Evolutionary conservation across 2,888 invertebrate genomes (phyloP), one percentile per base, ranked within the genome.

Genomic region (Deilephila elpenor): DNA sequence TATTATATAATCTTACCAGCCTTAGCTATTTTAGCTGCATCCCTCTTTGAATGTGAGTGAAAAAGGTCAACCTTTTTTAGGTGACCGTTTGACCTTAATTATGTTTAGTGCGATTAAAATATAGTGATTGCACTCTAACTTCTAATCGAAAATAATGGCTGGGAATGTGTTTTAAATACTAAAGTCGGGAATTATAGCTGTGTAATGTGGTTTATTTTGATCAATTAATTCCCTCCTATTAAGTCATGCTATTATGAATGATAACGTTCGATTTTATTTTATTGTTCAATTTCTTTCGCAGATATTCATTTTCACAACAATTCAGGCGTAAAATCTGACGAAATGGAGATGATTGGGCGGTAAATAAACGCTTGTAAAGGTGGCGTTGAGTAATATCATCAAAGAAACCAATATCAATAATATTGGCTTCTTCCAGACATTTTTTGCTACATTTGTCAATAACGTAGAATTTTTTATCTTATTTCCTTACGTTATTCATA

Each of bases 61-160:
- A 53, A 67, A 67, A 67, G 67, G 67, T 67, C 67, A 67, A 17
- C 17, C 34, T 71, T 59, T 71, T 53, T 59, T 62, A 56, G 56
- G 37, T 29, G 37, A 62, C 53, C 56, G 53, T 72, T 67, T 56
- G 62, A 61, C 34, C 51, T 61, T 61, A 67, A 44, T n/a, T 37
- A 34, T 37, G 7, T 72, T 72, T 56, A 70, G 19, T 59, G 25
- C 44, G 25, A 60, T 34, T 60, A 61, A n/a, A 29, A 44, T 60
- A 73, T 32, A 59, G 6, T 71, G 32, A 17, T 67, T 4, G 44
- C 37, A 17, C 44, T 32, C 60, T 44, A 44, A 44, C 56, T n/a
- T 56, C 56, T 56, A 56, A 56, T 17, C 56, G n/a, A 56, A 56
- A 56, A n/a, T 17, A 56, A 56, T 19, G n/a, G n/a, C 5, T n/a